Base-by-base conservation (phyloP, 2,797 vertebrate genomes). In the Dipus sagitta region DNA sequence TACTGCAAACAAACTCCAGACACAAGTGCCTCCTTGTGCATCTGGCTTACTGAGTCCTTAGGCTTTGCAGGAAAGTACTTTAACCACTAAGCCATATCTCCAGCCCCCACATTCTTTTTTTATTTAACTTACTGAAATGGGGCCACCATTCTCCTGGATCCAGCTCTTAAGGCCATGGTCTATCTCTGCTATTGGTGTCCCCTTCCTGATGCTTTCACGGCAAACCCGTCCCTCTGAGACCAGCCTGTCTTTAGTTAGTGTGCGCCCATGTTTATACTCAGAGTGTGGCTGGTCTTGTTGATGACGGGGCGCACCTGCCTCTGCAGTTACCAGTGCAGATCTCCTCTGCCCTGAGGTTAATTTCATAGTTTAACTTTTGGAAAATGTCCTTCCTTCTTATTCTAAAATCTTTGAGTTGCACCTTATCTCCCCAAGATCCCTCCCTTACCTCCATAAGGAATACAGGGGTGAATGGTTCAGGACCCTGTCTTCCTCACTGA, bases 291-390 rank as follows among this genome's bases (percentile, higher is more conserved):
- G 18, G 71, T 23, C 20, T 34, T 34, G 70, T 32, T 34, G 70
- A 71, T 34, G 70, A 34, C 11, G 47, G 0, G 70, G 32, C 18
- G 4, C 83, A 5, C 54, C n/a, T 28, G 1, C 42, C 47, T 75
- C 47, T 74, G 32, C 42, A 18, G 21, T 9, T 28, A 38, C 32
- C 54, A 42, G 18, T 26, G 9, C 30, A 30, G 23, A 23, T 21
- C 92, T 75, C 47, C 82, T 86, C 80, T 52, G 62, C 38, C 68
- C 88, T 62, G 81, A 60, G 68, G 17, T 75, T 28, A 86, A 52
- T 68, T 90, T 60, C 60, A 47, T 34, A 34, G 68, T 75, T 67
- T 67, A 58, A 64, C 26, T 94, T 71, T 90, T 60, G 15, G 64
- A 38, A 82, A 68, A 47, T 7, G 34, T 67, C 47, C 10, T 32